Evolutionary conservation across 2,113 vertebrate species (phyloP).

Genomic region (Polyodon spathula): DNA sequence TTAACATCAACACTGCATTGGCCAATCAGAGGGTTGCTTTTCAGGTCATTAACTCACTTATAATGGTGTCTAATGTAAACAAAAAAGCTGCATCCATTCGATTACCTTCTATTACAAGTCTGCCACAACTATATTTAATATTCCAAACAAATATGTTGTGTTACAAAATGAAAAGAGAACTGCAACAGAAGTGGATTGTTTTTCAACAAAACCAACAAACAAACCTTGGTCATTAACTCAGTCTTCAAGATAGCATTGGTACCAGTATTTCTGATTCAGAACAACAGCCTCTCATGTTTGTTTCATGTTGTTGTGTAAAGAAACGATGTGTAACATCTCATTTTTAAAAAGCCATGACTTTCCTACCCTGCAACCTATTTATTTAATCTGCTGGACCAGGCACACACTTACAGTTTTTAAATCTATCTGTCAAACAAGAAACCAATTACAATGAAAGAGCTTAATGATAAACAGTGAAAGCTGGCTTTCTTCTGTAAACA

Average conservation of each 20-base stretch:
- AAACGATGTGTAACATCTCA: slow-evolving; percentile 31
- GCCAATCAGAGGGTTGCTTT: no score
- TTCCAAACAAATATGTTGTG: no score
- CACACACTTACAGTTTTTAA: slow-evolving; percentile 61
- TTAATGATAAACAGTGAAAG: slow-evolving; percentile 45
- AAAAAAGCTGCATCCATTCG: no score
- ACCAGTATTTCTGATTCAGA: slow-evolving; percentile 16
- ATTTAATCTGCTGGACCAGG: slow-evolving; percentile 64
- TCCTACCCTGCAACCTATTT: slow-evolving; percentile 47
- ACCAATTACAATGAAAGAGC: slow-evolving; percentile 60
- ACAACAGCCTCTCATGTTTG: slow-evolving; percentile 41
- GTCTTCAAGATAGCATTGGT: not conserved
- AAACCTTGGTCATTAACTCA: no score
- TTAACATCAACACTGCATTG: no score
- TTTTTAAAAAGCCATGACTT: slow-evolving; percentile 37
- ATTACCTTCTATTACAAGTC: no score
- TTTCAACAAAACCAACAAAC: no score
- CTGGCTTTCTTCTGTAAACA: slow-evolving; percentile 48
- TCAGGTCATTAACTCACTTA: no score
- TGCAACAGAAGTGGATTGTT: no score
- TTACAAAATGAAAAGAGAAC: no score
- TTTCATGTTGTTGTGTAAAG: slow-evolving; percentile 17
- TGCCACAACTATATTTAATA: no score
- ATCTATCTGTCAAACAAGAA: slow-evolving; percentile 71
- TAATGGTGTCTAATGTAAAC: no score